Evolutionary conservation across 2,113 vertebrate species (phyloP).

Genomic region (Danionella cerebrum): DNA sequence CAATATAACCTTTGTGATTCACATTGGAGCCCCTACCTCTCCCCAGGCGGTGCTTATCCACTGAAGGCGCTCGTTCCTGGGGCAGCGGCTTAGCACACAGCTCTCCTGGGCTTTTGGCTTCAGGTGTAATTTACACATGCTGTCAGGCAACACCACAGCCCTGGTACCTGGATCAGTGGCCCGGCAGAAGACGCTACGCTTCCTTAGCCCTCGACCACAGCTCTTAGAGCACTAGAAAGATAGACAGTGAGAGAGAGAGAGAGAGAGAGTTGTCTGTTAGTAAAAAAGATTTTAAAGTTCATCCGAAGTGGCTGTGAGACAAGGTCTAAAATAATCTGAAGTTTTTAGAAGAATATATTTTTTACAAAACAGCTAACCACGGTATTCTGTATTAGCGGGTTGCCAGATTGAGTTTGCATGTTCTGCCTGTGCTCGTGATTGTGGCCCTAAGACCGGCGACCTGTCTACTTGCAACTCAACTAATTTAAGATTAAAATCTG

Average conservation of each 20-base stretch:
- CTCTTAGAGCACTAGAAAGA: constrained; percentile 81
- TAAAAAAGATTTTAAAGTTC: constrained; percentile 16
- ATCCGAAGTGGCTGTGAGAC: too few species aligned
- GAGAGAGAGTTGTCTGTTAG: not conserved
- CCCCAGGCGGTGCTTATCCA: constrained; percentile 84
- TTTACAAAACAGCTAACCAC: too few species aligned
- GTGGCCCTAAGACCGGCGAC: too few species aligned
- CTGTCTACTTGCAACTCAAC: too few species aligned
- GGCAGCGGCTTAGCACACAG: constrained; percentile 85
- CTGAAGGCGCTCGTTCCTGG: constrained; percentile 81
- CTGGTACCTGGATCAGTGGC: constrained; percentile 55
- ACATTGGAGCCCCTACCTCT: constrained; percentile 65
- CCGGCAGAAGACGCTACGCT: constrained; percentile 77
- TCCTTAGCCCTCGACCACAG: constrained; percentile 84
- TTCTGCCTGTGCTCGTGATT: too few species aligned
- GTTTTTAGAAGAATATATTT: too few species aligned
- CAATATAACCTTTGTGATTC: not conserved
- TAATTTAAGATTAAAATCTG: too few species aligned
- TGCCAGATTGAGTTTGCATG: too few species aligned
- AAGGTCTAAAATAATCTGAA: too few species aligned
- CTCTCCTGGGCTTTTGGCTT: constrained; percentile 78
- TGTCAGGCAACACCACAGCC: constrained; percentile 67
- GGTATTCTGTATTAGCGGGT: too few species aligned
- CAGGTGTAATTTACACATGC: constrained; percentile 64
- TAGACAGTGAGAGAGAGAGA: not conserved